These are phyloP conservation scores for Palythoa heliodiscus DNA, from an alignment of 92 coral and sea anemone species.

Conservation along the genomic window DNA sequence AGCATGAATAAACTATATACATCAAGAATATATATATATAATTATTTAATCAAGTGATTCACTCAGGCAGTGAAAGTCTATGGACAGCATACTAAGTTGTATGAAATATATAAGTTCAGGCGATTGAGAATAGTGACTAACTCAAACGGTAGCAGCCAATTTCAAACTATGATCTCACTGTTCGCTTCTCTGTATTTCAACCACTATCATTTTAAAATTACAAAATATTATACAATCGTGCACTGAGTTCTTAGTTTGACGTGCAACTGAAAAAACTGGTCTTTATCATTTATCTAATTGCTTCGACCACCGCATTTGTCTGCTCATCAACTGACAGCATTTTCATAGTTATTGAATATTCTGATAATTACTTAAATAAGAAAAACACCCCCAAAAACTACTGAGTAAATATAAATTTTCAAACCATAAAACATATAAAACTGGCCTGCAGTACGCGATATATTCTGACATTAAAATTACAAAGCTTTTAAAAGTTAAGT, in stretches of 20 bases:
- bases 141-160: not conserved
- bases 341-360: constrained; percentile 3
- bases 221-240: not conserved
- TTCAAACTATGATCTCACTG: not conserved
- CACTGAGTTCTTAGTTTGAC: not conserved
- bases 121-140: too few relatives aligned
- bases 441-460: constrained; percentile 56
- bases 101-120: too few relatives aligned
- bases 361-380: constrained; percentile 26
- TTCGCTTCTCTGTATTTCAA: not conserved
- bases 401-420: constrained; percentile 54
- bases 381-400: constrained; percentile 9
- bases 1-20: not conserved
- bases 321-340: not conserved
- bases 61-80: not conserved
- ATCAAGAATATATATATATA: not conserved
- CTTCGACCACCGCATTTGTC: too few relatives aligned
- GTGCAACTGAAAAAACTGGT: too few relatives aligned
- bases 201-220: not conserved
- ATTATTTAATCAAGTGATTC: not conserved
- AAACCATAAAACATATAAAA: constrained; percentile 47
- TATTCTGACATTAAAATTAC: not conserved
- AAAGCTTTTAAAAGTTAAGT: constrained; percentile 5
- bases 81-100: too few relatives aligned
- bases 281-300: too few relatives aligned